These are phyloP conservation scores for Cheumatopsyche charites DNA, from an alignment of 1,140 invertebrate genomes.

Conservation along the genomic window DNA sequence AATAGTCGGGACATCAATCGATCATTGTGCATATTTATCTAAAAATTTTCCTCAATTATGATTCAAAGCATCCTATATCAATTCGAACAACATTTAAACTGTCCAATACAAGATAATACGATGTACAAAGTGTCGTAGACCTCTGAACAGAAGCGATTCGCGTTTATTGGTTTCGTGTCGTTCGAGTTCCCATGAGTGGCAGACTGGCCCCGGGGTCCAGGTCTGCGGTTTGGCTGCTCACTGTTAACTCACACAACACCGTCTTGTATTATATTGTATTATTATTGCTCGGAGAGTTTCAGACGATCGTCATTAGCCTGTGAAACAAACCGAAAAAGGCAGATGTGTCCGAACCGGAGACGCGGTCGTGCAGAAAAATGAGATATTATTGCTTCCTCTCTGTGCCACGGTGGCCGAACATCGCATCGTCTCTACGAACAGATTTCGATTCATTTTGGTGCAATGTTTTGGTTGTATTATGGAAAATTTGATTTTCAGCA, in stretches of 20 bases:
- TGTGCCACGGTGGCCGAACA: background rate
- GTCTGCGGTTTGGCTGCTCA: slow-evolving; percentile 36
- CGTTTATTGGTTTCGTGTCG: background rate
- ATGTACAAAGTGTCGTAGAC: too few relatives aligned
- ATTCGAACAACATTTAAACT: too few relatives aligned
- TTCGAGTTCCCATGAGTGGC: slow-evolving; percentile 28
- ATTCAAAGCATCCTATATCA: too few relatives aligned
- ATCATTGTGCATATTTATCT: too few relatives aligned
- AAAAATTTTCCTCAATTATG: too few relatives aligned
- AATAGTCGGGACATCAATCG: too few relatives aligned
- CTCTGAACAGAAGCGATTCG: too few relatives aligned
- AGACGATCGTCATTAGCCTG: slow-evolving; percentile 33
- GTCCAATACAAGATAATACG: too few relatives aligned
- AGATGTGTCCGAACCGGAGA: slow-evolving; percentile 37
- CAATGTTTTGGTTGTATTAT: background rate
- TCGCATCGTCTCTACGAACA: background rate
- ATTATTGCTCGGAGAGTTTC: slow-evolving; percentile 1
- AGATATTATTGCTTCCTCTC: slow-evolving; percentile 37
- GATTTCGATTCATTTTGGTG: background rate
- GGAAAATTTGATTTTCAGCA: background rate
- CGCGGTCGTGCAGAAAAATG: slow-evolving; percentile 44
- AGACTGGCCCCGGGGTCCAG: slow-evolving; percentile 28
- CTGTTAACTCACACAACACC: too few relatives aligned
- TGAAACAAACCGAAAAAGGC: slow-evolving; percentile 34
- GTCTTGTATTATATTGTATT: slow-evolving; percentile 7